These are phyloP conservation scores for Colletes latitarsis DNA, from an alignment of 1,140 invertebrate species.

Conservation along the genomic window DNA sequence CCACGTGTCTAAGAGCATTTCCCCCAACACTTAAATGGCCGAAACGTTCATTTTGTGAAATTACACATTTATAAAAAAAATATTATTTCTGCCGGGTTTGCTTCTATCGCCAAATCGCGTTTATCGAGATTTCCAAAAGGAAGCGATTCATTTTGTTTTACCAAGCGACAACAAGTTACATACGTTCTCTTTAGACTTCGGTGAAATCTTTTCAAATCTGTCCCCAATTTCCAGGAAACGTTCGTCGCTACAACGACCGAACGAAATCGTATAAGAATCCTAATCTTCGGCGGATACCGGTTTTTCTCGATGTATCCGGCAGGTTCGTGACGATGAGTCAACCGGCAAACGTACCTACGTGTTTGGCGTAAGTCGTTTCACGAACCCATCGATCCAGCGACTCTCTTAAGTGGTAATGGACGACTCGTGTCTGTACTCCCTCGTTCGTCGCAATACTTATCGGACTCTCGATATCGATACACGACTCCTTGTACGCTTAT, in stretches of 20 bases:
- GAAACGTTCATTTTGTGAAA: too few species aligned
- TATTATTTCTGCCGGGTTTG: too few species aligned
- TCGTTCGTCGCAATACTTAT: slow-evolving; percentile 37
- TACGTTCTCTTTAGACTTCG: too few species aligned
- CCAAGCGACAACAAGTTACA: too few species aligned
- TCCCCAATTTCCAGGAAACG: background rate
- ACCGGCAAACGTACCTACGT: slow-evolving; percentile 13
- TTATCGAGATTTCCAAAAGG: too few species aligned
- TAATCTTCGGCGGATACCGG: slow-evolving; percentile 26
- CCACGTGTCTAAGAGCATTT: too few species aligned
- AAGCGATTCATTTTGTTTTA: too few species aligned
- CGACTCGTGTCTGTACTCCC: slow-evolving; percentile 64
- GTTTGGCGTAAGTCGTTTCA: slow-evolving; percentile 60
- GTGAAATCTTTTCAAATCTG: too few species aligned
- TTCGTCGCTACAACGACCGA: background rate
- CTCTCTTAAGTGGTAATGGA: slow-evolving; percentile 65
- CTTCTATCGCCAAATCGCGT: too few species aligned
- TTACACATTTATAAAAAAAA: too few species aligned
- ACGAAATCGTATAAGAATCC: background rate
- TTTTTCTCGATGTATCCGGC: slow-evolving; percentile 42
- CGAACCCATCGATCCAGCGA: slow-evolving; percentile 45
- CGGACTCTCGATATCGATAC: slow-evolving; percentile 33
- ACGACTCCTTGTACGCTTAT: slow-evolving; percentile 29
- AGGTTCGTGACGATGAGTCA: slow-evolving; percentile 64
- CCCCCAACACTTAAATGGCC: too few species aligned